Evolutionary conservation across 1,140 invertebrate genomes (phyloP).

Genomic region (Lordiphosa mommai): DNA sequence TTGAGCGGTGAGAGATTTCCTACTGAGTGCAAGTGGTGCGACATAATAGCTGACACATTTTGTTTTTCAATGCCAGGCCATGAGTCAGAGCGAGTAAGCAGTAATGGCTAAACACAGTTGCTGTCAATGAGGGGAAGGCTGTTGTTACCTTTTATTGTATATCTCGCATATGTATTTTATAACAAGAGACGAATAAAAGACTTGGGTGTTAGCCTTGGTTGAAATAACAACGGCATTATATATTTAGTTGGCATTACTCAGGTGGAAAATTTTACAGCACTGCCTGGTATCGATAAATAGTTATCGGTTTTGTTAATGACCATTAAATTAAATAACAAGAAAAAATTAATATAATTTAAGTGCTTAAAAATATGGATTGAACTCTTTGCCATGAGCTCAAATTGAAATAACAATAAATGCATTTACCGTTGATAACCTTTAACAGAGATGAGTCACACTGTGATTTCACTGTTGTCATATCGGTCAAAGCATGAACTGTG

Average conservation of each 20-base stretch:
- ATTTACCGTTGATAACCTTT: too few relatives aligned
- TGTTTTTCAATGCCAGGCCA: slow-evolving; percentile 1
- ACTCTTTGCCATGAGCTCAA: too few relatives aligned
- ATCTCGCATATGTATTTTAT: not conserved
- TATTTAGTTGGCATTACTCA: too few relatives aligned
- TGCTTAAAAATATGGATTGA: too few relatives aligned
- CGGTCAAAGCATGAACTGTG: too few relatives aligned
- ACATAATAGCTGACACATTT: slow-evolving; percentile 6
- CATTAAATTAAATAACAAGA: too few relatives aligned
- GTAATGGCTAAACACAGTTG: slow-evolving; percentile 3
- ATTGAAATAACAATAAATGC: too few relatives aligned
- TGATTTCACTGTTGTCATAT: too few relatives aligned
- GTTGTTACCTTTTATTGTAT: not conserved
- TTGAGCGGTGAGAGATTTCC: not conserved
- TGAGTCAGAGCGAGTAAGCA: slow-evolving; percentile 36
- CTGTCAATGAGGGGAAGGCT: not conserved
- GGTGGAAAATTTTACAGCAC: not conserved
- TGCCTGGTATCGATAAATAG: not conserved
- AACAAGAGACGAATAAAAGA: not conserved
- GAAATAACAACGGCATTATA: too few relatives aligned
- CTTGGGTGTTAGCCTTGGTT: not conserved
- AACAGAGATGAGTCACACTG: too few relatives aligned
- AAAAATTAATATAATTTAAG: too few relatives aligned
- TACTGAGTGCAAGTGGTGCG: slow-evolving; percentile 7
- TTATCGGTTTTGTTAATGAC: too few relatives aligned